These are phyloP conservation scores for Eretmochelys imbricata DNA, from an alignment of 2,113 vertebrate genomes.

Conservation along the genomic window DNA sequence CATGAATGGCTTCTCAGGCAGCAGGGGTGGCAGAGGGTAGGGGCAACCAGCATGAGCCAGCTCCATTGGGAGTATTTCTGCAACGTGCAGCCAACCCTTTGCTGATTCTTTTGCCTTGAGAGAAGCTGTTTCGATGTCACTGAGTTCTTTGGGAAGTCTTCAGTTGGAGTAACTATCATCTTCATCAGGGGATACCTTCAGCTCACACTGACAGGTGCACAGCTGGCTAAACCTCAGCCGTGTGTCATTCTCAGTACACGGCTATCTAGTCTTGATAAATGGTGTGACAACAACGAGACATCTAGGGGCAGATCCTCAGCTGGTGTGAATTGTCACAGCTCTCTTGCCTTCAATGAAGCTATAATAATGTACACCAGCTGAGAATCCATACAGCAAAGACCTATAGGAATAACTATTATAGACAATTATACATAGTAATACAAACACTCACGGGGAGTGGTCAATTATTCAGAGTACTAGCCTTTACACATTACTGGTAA, in stretches of 20 bases:
- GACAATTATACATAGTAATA: not conserved
- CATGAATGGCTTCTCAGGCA: accelerated
- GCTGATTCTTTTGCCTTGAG: not conserved
- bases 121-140: not conserved
- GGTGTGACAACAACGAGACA: not conserved
- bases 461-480: not conserved
- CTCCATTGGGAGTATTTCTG: not conserved
- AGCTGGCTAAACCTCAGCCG: not conserved
- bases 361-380: not conserved
- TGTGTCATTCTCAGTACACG: not conserved
- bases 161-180: not conserved
- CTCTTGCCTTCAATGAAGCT: accelerated
- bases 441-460: accelerated
- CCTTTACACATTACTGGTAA: not conserved
- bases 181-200: not conserved
- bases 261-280: not conserved
- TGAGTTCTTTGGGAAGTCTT: not conserved
- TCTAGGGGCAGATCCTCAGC: not conserved
- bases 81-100: not conserved
- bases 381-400: not conserved
- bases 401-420: not conserved
- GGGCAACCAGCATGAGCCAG: not conserved
- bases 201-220: not conserved
- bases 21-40: not conserved
- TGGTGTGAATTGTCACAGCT: not conserved